Percentiles rank a stretch among this genome's conserved stretches.
phyloP scores from a whole-genome alignment of 1,140 invertebrate species.

The Schlechtendalia chinensis region DNA sequence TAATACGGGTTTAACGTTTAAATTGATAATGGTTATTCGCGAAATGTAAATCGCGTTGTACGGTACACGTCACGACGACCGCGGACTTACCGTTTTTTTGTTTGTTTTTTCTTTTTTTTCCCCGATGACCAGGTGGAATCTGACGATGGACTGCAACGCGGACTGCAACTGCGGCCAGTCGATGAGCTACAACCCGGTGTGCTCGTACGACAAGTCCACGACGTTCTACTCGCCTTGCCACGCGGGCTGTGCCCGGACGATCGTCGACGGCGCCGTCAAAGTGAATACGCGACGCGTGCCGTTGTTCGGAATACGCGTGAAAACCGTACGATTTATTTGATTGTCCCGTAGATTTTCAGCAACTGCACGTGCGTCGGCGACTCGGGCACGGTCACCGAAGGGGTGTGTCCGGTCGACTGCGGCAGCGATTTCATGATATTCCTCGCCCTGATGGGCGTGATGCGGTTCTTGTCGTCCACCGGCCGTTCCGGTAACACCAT shows the following conservation, averaged over 20 bases:
- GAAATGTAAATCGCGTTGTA: too few relatives aligned
- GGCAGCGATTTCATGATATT: slow-evolving; percentile 53
- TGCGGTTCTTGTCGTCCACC: slow-evolving; percentile 53
- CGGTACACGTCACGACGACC: too few relatives aligned
- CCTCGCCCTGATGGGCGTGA: slow-evolving; percentile 51
- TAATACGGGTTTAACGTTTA: too few relatives aligned
- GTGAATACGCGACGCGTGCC: neutral
- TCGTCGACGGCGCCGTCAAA: slow-evolving; percentile 52
- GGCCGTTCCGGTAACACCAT: slow-evolving; percentile 54
- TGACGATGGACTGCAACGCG: slow-evolving; percentile 62
- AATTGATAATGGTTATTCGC: too few relatives aligned
- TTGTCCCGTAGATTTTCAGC: slow-evolving; percentile 56
- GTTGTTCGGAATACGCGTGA: too few relatives aligned
- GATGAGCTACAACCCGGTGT: slow-evolving; percentile 69
- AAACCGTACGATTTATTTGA: too few relatives aligned
- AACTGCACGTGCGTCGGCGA: slow-evolving; percentile 54
- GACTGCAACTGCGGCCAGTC: slow-evolving; percentile 64
- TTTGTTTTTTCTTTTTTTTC: too few relatives aligned
- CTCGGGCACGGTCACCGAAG: slow-evolving; percentile 50
- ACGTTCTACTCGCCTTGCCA: slow-evolving; percentile 72
- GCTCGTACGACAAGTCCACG: slow-evolving; percentile 60
- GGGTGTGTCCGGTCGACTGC: slow-evolving; percentile 54
- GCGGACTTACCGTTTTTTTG: too few relatives aligned
- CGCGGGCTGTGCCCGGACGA: slow-evolving; percentile 63
- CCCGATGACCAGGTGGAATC: slow-evolving; percentile 56